A percentile compares a stretch with the other conserved stretches of the same genome.
Conservation (phyloP, 2,888 invertebrate species). For the Rhagium mordax region DNA sequence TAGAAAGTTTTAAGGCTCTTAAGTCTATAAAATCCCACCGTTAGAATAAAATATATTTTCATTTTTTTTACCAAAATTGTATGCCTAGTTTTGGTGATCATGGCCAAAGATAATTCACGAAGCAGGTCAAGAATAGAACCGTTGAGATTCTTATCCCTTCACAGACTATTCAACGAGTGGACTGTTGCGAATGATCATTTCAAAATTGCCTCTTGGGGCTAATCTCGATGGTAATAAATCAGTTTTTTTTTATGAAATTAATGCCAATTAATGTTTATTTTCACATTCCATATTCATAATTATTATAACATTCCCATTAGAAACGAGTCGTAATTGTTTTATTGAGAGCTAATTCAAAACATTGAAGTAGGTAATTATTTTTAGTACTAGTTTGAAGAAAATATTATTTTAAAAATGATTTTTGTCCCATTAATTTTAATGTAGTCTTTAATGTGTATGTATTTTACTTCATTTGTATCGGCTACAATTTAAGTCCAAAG, state of each 20-base stretch:
- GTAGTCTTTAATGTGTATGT: too few species aligned
- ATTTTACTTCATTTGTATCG: too few species aligned
- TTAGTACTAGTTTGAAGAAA: too few species aligned
- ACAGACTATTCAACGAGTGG: background rate
- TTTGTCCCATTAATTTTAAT: too few species aligned
- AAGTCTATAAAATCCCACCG: background rate
- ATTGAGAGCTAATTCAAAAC: too few species aligned
- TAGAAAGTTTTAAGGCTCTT: background rate
- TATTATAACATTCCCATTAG: background rate
- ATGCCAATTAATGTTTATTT: background rate
- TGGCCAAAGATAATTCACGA: background rate
- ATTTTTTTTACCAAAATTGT: background rate
- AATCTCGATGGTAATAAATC: conserved; percentile 8
- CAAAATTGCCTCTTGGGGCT: background rate
- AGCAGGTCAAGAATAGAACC: conserved; percentile 1
- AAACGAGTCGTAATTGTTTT: too few species aligned
- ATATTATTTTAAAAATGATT: too few species aligned
- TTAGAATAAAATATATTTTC: background rate
- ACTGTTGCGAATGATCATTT: background rate
- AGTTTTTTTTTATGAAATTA: background rate
- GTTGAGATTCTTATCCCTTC: background rate
- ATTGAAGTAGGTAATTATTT: too few species aligned
- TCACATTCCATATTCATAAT: background rate
- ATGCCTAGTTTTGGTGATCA: background rate
- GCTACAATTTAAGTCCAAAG: too few species aligned